Evolutionary conservation across 2,113 vertebrate genomes (phyloP).

Genomic region (Hyla sarda): DNA sequence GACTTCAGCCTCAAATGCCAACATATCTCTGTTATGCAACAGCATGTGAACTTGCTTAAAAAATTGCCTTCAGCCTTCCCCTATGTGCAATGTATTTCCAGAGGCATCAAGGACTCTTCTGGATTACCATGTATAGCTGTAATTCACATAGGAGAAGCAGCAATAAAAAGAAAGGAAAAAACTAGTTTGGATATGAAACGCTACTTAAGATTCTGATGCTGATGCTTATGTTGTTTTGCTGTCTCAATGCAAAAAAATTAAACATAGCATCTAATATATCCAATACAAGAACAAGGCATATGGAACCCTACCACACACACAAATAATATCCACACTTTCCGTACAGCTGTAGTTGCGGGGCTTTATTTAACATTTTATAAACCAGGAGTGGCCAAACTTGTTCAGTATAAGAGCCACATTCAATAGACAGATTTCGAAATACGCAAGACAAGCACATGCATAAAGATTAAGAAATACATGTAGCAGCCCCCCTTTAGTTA

Average conservation of each 20-base stretch:
- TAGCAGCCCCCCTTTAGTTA: no score
- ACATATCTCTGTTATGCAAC: constrained; percentile 53
- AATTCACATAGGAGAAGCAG: constrained; percentile 33
- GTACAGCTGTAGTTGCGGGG: neutral
- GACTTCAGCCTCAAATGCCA: constrained; percentile 44
- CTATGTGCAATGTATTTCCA: constrained; percentile 38
- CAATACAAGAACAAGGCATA: neutral
- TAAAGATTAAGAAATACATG: no score
- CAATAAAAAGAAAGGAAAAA: constrained; percentile 28
- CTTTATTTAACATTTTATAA: no score
- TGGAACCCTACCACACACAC: neutral
- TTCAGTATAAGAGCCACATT: no score
- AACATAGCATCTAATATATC: neutral
- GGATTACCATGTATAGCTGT: constrained; percentile 30
- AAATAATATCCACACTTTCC: neutral
- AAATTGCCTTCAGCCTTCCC: constrained; percentile 43
- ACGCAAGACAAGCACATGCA: no score
- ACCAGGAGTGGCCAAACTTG: no score
- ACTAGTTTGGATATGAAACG: constrained; percentile 7
- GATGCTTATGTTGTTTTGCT: neutral
- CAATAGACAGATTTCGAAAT: no score
- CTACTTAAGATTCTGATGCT: constrained; percentile 5
- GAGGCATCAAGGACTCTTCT: neutral
- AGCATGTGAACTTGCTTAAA: constrained; percentile 39
- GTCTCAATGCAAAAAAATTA: neutral